Conservation (phyloP, 2,113 vertebrate genomes). For the Rhinolophus ferrumequinum region DNA sequence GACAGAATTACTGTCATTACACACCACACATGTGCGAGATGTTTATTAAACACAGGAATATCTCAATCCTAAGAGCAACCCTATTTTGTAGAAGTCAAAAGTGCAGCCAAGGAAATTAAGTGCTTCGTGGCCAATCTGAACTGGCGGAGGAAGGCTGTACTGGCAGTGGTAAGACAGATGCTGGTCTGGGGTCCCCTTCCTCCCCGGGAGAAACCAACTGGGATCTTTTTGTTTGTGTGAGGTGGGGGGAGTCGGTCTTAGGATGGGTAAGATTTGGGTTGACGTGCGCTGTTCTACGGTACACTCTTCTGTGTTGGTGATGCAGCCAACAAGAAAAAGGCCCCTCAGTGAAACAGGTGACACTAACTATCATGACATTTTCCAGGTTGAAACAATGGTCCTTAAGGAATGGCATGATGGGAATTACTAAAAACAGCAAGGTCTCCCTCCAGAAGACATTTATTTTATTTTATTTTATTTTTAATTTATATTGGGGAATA, state of each 20-base stretch:
- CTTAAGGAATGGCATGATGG: not conserved
- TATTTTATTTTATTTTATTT: too few relatives aligned
- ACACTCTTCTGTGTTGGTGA: not conserved
- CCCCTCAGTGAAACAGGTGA: too few relatives aligned
- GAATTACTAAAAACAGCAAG: not conserved
- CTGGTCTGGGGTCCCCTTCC: not conserved
- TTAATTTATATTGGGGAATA: too few relatives aligned
- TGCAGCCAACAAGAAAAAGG: too few relatives aligned
- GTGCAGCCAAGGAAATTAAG: too few relatives aligned
- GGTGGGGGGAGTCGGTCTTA: not conserved
- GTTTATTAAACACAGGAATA: fast-evolving
- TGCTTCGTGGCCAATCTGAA: fast-evolving
- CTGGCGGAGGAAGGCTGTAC: too few relatives aligned
- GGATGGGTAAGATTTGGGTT: not conserved
- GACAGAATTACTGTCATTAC: fast-evolving
- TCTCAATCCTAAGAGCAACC: not conserved
- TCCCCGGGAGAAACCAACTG: not conserved
- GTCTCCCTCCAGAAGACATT: not conserved
- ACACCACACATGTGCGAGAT: too few relatives aligned
- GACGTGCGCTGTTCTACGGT: fast-evolving
- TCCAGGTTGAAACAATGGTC: not conserved
- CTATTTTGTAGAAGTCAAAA: not conserved
- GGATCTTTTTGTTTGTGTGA: not conserved
- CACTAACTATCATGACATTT: not conserved
- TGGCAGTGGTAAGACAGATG: fast-evolving